Conservation (phyloP, 1,140 invertebrate genomes). For the Calycopis cecrops region DNA sequence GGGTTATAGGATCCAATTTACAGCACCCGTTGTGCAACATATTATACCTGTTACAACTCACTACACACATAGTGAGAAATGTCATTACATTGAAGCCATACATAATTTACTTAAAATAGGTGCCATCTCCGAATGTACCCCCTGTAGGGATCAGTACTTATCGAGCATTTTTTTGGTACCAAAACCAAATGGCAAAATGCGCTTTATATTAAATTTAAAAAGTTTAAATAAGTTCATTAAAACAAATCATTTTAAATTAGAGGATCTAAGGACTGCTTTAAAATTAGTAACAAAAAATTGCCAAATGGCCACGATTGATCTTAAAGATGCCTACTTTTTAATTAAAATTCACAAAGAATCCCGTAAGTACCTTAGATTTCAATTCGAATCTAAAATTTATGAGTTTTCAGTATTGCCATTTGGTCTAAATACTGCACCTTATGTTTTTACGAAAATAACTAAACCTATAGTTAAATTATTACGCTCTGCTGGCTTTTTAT, state of each 20-base stretch:
- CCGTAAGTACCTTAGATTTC: no score
- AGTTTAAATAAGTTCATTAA: constrained; percentile 23
- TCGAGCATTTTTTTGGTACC: constrained; percentile 22
- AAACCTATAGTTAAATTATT: background rate
- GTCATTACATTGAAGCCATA: constrained; percentile 12
- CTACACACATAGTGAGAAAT: background rate
- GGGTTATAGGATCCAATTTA: constrained; percentile 21
- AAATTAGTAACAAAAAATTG: no score
- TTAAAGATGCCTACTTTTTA: no score
- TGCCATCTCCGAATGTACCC: constrained; percentile 19
- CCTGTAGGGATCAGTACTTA: constrained; percentile 20
- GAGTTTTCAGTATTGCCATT: background rate
- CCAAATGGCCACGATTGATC: no score
- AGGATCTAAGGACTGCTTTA: no score
- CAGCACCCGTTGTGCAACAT: background rate
- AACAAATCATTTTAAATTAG: background rate
- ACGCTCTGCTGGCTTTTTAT: constrained; percentile 1
- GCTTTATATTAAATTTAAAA: constrained; percentile 17
- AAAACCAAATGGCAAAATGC: constrained; percentile 26
- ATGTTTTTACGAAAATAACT: constrained; percentile 18
- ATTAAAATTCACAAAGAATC: no score
- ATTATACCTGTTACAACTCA: background rate
- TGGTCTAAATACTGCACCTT: constrained; percentile 14
- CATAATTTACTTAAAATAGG: constrained; percentile 17
- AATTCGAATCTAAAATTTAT: no score